Conservation (phyloP, 1,140 invertebrate genomes). For the Dermatophagoides farinae region DNA sequence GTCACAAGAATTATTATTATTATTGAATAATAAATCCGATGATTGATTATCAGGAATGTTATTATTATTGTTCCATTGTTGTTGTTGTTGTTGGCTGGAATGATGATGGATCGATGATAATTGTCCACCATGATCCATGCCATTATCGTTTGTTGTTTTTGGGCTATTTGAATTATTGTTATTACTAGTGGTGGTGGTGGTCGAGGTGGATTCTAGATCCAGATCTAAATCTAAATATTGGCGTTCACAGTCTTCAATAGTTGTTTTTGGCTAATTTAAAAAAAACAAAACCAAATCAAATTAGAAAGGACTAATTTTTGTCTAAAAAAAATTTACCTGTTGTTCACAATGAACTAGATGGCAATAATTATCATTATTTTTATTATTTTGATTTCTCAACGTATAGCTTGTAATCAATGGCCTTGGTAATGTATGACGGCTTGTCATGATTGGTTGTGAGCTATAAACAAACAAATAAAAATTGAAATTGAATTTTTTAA, state of each 20-base stretch:
- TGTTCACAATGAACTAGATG: not conserved
- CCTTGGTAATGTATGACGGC: constrained; percentile 1
- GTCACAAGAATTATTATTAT: too few relatives aligned
- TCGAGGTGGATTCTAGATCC: constrained; percentile 7
- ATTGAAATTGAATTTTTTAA: not conserved
- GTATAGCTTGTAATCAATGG: not conserved
- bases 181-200: not conserved
- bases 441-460: not conserved
- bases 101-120: not conserved
- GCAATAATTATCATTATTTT: not conserved
- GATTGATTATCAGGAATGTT: not conserved
- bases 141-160: not conserved
- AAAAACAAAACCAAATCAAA: too few relatives aligned
- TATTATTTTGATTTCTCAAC: not conserved
- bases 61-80: not conserved
- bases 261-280: too few relatives aligned
- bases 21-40: not conserved
- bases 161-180: not conserved
- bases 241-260: not conserved
- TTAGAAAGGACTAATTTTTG: too few relatives aligned
- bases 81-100: not conserved
- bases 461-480: not conserved
- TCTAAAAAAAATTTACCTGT: too few relatives aligned
- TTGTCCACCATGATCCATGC: not conserved
- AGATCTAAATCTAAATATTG: constrained; percentile 14